phyloP scores from a whole-genome alignment of 1,140 invertebrate genomes.

The Drosophila biarmipes region DNA sequence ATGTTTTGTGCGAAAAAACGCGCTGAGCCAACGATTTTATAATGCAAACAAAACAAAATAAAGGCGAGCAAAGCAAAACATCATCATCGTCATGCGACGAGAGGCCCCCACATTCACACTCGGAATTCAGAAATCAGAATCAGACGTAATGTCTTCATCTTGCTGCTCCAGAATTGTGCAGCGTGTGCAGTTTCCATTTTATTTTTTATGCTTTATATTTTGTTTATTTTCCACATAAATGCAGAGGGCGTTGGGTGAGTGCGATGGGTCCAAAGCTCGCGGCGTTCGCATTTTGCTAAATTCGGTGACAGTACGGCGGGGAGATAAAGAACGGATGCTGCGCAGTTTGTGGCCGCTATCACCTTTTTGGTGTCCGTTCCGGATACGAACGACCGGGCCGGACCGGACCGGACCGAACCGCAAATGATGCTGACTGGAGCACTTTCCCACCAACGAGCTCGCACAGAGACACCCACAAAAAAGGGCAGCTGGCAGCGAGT shows the following conservation, averaged over 20 bases:
- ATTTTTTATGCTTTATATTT: too few species aligned
- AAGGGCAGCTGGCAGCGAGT: constrained; percentile 44
- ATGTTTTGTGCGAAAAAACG: constrained; percentile 71
- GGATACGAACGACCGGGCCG: constrained; percentile 1
- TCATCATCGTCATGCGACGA: constrained; percentile 26
- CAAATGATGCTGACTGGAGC: constrained; percentile 5
- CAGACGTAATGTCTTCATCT: constrained; percentile 58
- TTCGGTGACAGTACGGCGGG: constrained; percentile 30
- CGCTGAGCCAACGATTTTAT: constrained; percentile 64
- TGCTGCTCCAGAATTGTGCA: constrained; percentile 51
- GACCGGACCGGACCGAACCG: background rate
- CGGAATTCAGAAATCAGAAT: constrained; percentile 14
- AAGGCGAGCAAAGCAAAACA: constrained; percentile 28
- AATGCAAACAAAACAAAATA: constrained; percentile 66
- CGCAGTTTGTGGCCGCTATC: constrained; percentile 37
- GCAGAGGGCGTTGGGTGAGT: constrained; percentile 2
- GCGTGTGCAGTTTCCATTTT: constrained; percentile 41
- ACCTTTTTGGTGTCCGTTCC: constrained; percentile 18
- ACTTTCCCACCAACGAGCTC: constrained; percentile 32
- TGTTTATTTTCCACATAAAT: background rate
- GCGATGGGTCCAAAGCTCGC: constrained; percentile 27
- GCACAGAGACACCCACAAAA: constrained; percentile 49
- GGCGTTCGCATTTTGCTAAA: constrained; percentile 1
- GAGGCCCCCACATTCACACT: constrained; percentile 16
- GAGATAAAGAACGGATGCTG: constrained; percentile 48